Conservation (phyloP, 2,113 vertebrate genomes). For the Hassar affinis region DNA sequence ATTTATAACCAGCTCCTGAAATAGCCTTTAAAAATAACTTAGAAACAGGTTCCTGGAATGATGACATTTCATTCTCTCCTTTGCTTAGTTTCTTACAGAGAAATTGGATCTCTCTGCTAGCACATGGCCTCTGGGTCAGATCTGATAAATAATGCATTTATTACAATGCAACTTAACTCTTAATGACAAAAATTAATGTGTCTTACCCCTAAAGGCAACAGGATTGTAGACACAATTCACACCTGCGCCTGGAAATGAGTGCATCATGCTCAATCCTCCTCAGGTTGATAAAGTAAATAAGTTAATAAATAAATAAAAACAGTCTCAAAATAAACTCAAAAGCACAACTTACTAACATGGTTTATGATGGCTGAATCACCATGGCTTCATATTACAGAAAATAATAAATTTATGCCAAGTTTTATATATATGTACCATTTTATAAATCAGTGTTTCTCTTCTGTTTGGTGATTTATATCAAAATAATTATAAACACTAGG, state of each 20-base stretch:
- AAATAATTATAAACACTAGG: neutral
- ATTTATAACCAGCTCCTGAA: conserved; percentile 79
- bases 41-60: conserved; percentile 71
- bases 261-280: neutral
- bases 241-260: neutral
- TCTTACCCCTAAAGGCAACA: conserved; percentile 38
- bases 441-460: neutral
- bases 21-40: conserved; percentile 73
- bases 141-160: conserved; percentile 74
- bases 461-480: neutral
- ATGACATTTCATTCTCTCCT: conserved; percentile 67
- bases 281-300: neutral
- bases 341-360: neutral
- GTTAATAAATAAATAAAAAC: conserved; percentile 12
- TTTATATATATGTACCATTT: neutral
- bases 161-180: conserved; percentile 66
- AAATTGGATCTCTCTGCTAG: conserved; percentile 64
- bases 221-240: conserved; percentile 28
- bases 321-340: neutral
- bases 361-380: neutral
- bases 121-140: conserved; percentile 67
- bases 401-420: neutral
- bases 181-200: conserved; percentile 48
- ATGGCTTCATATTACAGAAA: neutral
- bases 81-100: conserved; percentile 68